Evolutionary conservation across 53 echinoderm and acorn worm species (phyloP), one percentile per base, ranked within the genome.

Genomic region (Henricia sp.): DNA sequence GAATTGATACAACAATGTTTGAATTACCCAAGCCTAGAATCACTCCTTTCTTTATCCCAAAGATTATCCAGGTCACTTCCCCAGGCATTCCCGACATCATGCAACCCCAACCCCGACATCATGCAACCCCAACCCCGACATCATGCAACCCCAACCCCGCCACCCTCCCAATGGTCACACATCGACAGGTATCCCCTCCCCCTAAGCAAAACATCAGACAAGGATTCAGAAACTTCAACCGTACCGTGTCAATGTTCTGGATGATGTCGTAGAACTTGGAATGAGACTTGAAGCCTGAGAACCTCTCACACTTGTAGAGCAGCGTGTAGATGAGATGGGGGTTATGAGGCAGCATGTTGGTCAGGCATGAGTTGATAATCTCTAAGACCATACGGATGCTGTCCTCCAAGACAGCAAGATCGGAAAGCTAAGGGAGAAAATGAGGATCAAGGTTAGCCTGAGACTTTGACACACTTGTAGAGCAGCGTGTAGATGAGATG

Each of bases 231-330:
- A n/a, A n/a, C n/a, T n/a, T n/a, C n/a, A n/a, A n/a, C n/a, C 99
- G 92, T 56, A 99, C 99, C 5, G 99, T 94, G 70, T 99, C 99
- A 68, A 99, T 99, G 71, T 99, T 99, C 74, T 94, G 94, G 29
- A 99, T 99, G 73, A 94, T 99, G 35, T 99, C 99, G 42, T 99
- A 94, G 66, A 99, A 94, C 55, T 94, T 99, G 43, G 99, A 91
- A 70, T 94, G 92, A 30, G 92, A 83, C 88, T 94, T 99, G 84
- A 99, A 99, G 82, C 92, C 86, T 0, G 86, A 65, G 75, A 99
- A 94, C n/a, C 94, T 87, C 19, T 99, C 92, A 57, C 93, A 91
- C 51, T 99, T 99, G 87, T 99, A 99, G 84, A 99, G 99, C 59
- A 99, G 74, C 16, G 99, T 99, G 89, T 99, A 99, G 80, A 99